phyloP scores from a whole-genome alignment of 2,888 invertebrate genomes.

The Apamea monoglypha region DNA sequence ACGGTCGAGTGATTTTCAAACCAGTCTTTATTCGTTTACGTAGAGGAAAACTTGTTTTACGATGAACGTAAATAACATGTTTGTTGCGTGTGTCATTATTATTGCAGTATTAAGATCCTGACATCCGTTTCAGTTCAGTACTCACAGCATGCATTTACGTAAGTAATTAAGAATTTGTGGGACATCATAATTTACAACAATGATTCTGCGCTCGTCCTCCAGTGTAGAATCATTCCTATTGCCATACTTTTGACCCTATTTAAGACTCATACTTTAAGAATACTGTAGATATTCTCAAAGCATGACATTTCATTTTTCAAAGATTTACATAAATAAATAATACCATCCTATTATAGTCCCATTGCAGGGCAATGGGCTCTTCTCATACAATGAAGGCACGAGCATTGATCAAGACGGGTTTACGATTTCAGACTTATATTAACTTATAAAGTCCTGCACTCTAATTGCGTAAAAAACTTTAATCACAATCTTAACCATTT shows the following conservation, averaged over 20 bases:
- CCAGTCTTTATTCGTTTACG: slow-evolving; percentile 12
- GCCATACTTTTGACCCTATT: background rate
- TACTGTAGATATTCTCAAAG: background rate
- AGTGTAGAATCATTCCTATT: no score
- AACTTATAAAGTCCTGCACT: no score
- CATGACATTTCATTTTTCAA: no score
- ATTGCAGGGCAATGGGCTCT: no score
- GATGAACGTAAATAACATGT: slow-evolving; percentile 13
- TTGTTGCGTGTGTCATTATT: slow-evolving; percentile 9
- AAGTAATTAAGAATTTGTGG: background rate
- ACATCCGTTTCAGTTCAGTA: slow-evolving; percentile 9
- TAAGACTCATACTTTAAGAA: no score
- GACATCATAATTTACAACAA: background rate
- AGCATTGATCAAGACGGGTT: no score
- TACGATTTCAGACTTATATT: no score
- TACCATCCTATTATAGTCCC: no score
- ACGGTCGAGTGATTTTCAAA: slow-evolving; percentile 14
- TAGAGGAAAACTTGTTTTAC: slow-evolving; percentile 16
- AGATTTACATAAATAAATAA: no score
- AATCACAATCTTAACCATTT: no score
- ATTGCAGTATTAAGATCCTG: background rate
- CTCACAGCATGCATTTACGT: background rate
- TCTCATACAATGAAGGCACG: no score
- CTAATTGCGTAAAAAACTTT: no score
- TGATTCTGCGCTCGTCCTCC: background rate